phyloP scores from a whole-genome alignment of 2,888 invertebrate genomes.

The Sphaerophoria rueppellii region DNA sequence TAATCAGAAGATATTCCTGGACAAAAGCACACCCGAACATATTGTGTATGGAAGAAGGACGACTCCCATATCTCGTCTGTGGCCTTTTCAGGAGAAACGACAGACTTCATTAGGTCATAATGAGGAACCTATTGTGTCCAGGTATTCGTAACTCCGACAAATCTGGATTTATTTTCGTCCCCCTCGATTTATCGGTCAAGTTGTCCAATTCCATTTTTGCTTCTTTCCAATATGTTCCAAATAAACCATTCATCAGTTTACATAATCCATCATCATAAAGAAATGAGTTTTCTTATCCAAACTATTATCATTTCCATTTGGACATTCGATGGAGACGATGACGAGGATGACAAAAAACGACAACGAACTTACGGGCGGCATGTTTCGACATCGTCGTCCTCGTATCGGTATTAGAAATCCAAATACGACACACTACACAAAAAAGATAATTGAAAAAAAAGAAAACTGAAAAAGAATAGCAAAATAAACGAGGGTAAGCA shows the following conservation, averaged over 20 bases:
- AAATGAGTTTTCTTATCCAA: conserved; percentile 72
- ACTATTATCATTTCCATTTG: conserved; percentile 71
- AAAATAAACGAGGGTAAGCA: conserved; percentile 47
- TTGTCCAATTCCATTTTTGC: conserved; percentile 13
- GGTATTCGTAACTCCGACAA: conserved; percentile 54
- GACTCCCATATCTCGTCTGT: conserved; percentile 17
- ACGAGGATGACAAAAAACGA: conserved; percentile 32
- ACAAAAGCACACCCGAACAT: conserved; percentile 9
- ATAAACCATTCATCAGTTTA: conserved; percentile 72
- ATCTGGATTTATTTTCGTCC: conserved; percentile 24
- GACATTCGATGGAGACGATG: conserved; percentile 52
- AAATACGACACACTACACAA: conserved; percentile 53
- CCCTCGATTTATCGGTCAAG: conserved; percentile 43
- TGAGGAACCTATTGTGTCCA: conserved; percentile 59
- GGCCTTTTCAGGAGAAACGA: conserved; percentile 26
- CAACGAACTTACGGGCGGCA: conserved; percentile 2
- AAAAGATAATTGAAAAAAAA: conserved; percentile 18
- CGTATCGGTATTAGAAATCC: conserved; percentile 55
- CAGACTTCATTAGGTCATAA: conserved; percentile 62
- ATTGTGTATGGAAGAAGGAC: conserved; percentile 10
- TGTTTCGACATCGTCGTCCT: not conserved
- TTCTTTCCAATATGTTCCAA: conserved; percentile 51
- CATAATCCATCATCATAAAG: conserved; percentile 72
- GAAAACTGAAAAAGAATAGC: conserved; percentile 16
- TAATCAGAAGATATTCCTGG: not conserved